These are phyloP conservation scores for Lynx canadensis DNA, from an alignment of 2,113 vertebrate species.

Conservation along the genomic window DNA sequence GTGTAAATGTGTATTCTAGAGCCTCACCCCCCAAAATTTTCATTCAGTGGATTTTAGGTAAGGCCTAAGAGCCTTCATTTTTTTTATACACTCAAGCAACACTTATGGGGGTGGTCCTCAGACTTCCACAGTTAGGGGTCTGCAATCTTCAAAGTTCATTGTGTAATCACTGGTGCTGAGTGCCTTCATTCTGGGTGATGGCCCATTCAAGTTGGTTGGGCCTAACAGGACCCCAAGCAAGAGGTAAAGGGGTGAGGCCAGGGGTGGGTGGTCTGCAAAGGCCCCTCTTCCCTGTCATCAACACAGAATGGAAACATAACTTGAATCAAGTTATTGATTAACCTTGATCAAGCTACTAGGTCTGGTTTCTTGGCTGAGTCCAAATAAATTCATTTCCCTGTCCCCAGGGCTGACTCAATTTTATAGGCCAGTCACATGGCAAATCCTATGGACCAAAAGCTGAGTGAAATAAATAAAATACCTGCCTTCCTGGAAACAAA, in stretches of 20 bases:
- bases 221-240: not conserved
- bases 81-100: not conserved
- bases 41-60: not conserved
- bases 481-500: not conserved
- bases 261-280: not conserved
- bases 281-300: not conserved
- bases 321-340: not conserved
- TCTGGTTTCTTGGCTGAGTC: constrained; percentile 23
- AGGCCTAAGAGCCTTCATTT: not conserved
- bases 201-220: not conserved
- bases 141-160: not conserved
- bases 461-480: constrained; percentile 46
- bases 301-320: not conserved
- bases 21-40: not conserved
- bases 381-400: constrained; percentile 36
- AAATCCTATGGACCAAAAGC: not conserved
- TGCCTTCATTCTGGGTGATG: not conserved
- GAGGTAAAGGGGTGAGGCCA: not conserved
- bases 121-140: not conserved
- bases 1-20: not conserved
- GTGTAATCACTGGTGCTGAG: not conserved
- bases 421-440: not conserved
- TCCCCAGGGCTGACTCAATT: not conserved
- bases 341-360: not conserved
- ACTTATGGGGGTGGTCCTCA: not conserved